Evolutionary conservation across 2,113 vertebrate genomes (phyloP).

Genomic region (Phoxinus phoxinus): DNA sequence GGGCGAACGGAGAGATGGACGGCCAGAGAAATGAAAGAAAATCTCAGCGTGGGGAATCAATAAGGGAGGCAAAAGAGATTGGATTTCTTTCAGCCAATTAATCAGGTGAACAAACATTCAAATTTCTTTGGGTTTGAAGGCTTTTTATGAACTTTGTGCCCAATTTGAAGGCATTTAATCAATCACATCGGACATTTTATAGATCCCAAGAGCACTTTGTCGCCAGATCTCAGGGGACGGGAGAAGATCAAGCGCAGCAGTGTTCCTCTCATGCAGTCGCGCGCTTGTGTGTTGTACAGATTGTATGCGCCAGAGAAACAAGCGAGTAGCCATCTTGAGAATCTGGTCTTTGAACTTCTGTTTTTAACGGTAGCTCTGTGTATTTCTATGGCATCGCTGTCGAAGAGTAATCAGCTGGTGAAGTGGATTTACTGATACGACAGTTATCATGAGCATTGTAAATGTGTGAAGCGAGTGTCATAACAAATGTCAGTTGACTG

Average conservation of each 20-base stretch:
- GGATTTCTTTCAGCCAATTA: constrained; percentile 27
- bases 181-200: constrained; percentile 5
- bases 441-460: too few species aligned
- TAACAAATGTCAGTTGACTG: too few species aligned
- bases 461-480: too few species aligned
- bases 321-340: too few species aligned
- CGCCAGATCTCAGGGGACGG: not conserved
- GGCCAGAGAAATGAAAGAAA: not conserved
- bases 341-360: too few species aligned
- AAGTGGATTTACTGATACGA: too few species aligned
- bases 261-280: not conserved
- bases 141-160: constrained; percentile 14
- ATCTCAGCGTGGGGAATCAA: not conserved
- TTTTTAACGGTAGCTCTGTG: too few species aligned
- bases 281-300: too few species aligned
- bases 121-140: not conserved
- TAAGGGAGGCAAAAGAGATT: not conserved
- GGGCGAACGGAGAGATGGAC: not conserved
- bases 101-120: constrained; percentile 8
- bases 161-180: constrained; percentile 28
- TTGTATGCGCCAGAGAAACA: too few species aligned
- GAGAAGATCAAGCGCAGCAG: not conserved
- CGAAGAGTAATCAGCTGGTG: too few species aligned
- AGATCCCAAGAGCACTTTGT: constrained; percentile 5
- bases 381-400: too few species aligned